Percentiles rank a stretch among this genome's conserved stretches.
phyloP scores from a whole-genome alignment of 2,888 invertebrate genomes.

The Trisateles emortualis region DNA sequence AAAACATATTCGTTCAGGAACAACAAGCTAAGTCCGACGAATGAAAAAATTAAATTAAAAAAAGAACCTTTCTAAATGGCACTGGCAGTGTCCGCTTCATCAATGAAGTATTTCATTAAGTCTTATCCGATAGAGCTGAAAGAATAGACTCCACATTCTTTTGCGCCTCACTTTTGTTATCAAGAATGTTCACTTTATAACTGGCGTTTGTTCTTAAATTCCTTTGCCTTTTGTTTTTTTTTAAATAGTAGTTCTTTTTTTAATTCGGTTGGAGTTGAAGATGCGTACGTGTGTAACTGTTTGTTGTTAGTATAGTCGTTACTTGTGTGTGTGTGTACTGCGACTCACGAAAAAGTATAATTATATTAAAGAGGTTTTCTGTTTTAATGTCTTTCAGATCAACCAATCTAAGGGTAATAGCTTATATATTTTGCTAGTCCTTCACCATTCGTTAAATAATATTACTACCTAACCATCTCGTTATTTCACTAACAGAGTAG shows the following conservation, averaged over 20 bases:
- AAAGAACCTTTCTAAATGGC: constrained; percentile 57
- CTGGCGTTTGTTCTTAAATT: constrained; percentile 67
- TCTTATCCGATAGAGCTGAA: constrained; percentile 69
- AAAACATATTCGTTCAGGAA: neutral
- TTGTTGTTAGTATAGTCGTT: too few relatives aligned
- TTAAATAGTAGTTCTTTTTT: constrained; percentile 9
- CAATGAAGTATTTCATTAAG: constrained; percentile 86
- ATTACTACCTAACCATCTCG: too few relatives aligned
- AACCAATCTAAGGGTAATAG: too few relatives aligned
- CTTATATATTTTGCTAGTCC: too few relatives aligned
- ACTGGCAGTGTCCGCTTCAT: constrained; percentile 66
- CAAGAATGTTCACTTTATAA: constrained; percentile 83
- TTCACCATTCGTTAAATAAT: too few relatives aligned
- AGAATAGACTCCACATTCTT: constrained; percentile 81
- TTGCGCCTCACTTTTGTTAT: constrained; percentile 74
- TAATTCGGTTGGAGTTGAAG: neutral
- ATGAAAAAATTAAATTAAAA: constrained; percentile 24
- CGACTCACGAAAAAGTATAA: too few relatives aligned
- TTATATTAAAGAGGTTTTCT: too few relatives aligned
- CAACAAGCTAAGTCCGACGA: neutral
- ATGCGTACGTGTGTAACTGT: neutral
- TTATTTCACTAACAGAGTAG: too few relatives aligned
- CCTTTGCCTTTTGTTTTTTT: constrained; percentile 59
- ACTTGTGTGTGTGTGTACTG: too few relatives aligned
- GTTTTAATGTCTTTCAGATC: too few relatives aligned